These are phyloP conservation scores for Neodiprion lecontei DNA, from an alignment of 1,140 invertebrate species.

Conservation along the genomic window DNA sequence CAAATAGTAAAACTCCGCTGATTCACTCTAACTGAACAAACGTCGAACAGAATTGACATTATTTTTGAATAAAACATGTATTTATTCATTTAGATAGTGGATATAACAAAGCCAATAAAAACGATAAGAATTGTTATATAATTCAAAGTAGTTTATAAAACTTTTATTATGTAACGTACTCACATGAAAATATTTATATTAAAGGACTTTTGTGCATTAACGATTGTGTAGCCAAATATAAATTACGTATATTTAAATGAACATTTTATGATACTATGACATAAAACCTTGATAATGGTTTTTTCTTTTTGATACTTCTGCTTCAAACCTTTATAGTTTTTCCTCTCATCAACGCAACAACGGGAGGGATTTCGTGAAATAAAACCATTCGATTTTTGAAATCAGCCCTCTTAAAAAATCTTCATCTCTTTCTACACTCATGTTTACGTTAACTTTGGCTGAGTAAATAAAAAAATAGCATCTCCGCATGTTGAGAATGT, in stretches of 20 bases:
- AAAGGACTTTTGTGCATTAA: no score
- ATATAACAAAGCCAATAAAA: neutral
- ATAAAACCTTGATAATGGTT: no score
- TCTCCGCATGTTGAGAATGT: slow-evolving; percentile 14
- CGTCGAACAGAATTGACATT: no score
- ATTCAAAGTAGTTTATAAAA: no score
- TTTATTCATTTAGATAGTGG: neutral
- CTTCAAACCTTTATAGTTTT: no score
- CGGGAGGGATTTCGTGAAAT: slow-evolving; percentile 19
- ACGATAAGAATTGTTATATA: no score
- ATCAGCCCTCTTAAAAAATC: slow-evolving; percentile 13
- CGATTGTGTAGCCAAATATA: no score
- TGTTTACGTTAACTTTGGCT: slow-evolving; percentile 10
- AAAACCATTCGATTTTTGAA: slow-evolving; percentile 16
- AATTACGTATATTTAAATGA: no score
- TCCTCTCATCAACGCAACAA: neutral
- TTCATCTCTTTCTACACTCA: slow-evolving; percentile 14
- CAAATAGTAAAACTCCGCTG: slow-evolving; percentile 26
- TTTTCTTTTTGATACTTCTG: no score
- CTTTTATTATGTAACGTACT: no score
- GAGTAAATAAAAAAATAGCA: slow-evolving; percentile 28
- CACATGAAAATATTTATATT: no score
- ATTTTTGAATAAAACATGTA: neutral
- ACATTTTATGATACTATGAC: no score
- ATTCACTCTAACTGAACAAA: slow-evolving; percentile 16